Evolutionary conservation across 1,140 invertebrate genomes (phyloP).

Genomic region (Trinorchestia longiramus): DNA sequence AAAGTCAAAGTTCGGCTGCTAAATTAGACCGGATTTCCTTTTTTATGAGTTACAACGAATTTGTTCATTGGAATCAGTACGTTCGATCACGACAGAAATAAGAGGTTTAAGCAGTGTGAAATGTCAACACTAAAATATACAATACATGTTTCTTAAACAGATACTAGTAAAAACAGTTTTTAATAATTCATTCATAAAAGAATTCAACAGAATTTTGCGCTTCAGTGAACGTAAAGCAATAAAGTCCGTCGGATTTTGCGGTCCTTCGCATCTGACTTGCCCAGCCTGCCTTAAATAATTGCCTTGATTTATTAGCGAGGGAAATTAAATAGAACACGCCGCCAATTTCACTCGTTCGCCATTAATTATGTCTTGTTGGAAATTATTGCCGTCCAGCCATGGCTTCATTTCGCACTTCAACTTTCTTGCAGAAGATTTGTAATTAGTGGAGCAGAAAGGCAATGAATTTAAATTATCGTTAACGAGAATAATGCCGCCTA

Average conservation of each 20-base stretch:
- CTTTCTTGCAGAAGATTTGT: conserved; percentile 13
- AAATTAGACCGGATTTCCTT: too few relatives aligned
- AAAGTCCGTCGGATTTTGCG: background rate
- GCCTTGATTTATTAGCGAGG: background rate
- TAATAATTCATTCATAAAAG: background rate
- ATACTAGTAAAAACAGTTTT: too few relatives aligned
- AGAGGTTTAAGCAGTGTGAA: too few relatives aligned
- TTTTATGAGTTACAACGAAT: too few relatives aligned
- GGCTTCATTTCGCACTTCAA: background rate
- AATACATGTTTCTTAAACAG: too few relatives aligned
- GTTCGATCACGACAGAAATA: too few relatives aligned
- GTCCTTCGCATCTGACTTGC: background rate
- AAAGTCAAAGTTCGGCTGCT: too few relatives aligned
- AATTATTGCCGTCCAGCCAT: background rate
- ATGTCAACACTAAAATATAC: too few relatives aligned
- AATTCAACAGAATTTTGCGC: background rate
- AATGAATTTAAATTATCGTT: background rate
- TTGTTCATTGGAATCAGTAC: too few relatives aligned
- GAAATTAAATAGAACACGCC: background rate
- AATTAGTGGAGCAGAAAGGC: background rate
- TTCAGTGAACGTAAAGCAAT: background rate
- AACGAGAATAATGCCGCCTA: background rate
- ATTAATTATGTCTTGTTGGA: conserved; percentile 3
- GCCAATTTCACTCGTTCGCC: background rate
- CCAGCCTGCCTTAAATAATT: background rate